Evolutionary conservation across 2,797 vertebrate genomes (phyloP), one percentile per base, ranked within the genome.

Genomic region (Microctenopoma steveboyesi): DNA sequence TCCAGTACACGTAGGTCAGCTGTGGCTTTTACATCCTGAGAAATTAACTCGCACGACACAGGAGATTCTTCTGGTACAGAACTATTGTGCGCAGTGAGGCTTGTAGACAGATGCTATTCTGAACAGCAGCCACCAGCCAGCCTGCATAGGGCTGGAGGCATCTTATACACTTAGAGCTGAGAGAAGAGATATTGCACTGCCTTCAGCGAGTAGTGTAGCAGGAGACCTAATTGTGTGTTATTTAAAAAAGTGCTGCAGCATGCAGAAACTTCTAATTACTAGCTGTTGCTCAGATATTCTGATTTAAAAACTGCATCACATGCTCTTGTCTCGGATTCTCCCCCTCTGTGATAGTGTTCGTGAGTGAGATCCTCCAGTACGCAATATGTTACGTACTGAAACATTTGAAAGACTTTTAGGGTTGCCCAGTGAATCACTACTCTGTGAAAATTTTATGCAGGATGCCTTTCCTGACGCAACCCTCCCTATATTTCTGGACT

Each of bases 61-160:
- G 54, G 37, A 49, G 53, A 42, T 54, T 72, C 53, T 68, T 35
- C 56, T 56, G 45, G 52, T 58, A n/a, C 39, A 63, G 42, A 39
- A 39, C 37, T 30, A 16, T 42, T 63, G 30, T 61, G 76, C 35
- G 35, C 64, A n/a, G 27, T 7, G 12, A 22, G 27, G 39, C 62
- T 55, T 27, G 46, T 33, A 50, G 25, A 77, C 51, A 75, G 64
- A 75, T 68, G 48, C 66, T 68, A 60, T 69, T 75, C 56, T 70
- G 79, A 78, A 63, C 64, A 74, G 50, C 64, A 78, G 74, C 56
- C 48, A 60, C 13, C 74, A 71, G 75, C 60, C 47, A 57, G 63
- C 54, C 64, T 70, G 60, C 50, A 46, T 7, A 14, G 25, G 27
- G 59, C 77, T 78, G 76, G 48, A 85, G 78, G 84, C 69, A 35